These are phyloP conservation scores for Patella pellucida DNA, from an alignment of 2,888 invertebrate species.

Conservation along the genomic window DNA sequence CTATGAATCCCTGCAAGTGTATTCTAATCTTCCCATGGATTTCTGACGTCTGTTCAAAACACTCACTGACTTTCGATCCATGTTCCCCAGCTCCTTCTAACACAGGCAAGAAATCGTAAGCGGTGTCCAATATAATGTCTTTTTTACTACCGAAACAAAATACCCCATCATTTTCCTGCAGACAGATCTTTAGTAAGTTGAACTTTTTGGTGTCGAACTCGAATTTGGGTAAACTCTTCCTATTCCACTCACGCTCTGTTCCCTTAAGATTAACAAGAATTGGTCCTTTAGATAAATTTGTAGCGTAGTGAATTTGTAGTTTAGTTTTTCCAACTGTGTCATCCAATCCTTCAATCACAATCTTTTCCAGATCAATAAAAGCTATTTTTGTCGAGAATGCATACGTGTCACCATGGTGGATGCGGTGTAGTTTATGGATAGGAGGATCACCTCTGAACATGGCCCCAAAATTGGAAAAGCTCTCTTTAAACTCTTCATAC, in stretches of 20 bases:
- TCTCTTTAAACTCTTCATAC: slow-evolving; percentile 68
- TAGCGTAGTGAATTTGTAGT: slow-evolving; percentile 33
- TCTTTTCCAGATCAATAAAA: background rate
- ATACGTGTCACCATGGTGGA: slow-evolving; percentile 60
- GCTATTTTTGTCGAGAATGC: slow-evolving; percentile 59
- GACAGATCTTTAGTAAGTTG: slow-evolving; percentile 60
- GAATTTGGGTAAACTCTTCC: slow-evolving; percentile 64
- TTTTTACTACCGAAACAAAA: slow-evolving; percentile 58
- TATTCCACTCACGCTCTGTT: slow-evolving; percentile 46
- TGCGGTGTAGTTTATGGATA: slow-evolving; percentile 67
- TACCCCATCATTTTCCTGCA: slow-evolving; percentile 64
- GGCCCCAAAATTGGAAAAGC: slow-evolving; percentile 70
- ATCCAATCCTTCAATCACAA: background rate
- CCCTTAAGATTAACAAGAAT: slow-evolving; percentile 46
- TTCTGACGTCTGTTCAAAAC: background rate
- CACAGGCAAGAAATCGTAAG: slow-evolving; percentile 2
- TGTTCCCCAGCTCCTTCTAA: background rate
- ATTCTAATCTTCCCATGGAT: slow-evolving; percentile 22
- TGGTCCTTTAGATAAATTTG: slow-evolving; percentile 23
- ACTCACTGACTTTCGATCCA: background rate
- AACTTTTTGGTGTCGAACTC: slow-evolving; percentile 70
- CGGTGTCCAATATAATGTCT: background rate
- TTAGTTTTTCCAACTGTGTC: slow-evolving; percentile 15
- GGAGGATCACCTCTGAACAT: slow-evolving; percentile 73
- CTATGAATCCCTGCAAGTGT: slow-evolving; percentile 53